A percentile compares a stretch with the other conserved stretches of the same genome.
Conservation (phyloP, 30 jellyfish, hydroid and myxozoan species). For the Chrysaora quinquecirrha region DNA sequence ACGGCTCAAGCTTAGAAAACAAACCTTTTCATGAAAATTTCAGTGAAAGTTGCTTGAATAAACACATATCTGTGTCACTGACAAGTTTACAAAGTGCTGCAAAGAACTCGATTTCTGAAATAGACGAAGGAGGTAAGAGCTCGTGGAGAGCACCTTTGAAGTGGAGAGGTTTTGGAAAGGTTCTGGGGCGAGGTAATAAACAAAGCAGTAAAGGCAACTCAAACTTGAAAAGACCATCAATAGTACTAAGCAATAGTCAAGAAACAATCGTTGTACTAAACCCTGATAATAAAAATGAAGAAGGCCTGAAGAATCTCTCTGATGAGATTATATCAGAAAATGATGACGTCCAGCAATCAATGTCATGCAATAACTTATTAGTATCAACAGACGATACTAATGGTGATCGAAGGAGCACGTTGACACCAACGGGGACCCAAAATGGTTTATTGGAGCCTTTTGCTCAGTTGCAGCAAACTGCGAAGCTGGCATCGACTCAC, state of each 20-base stretch:
- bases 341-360: neutral
- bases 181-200: conserved; percentile 16
- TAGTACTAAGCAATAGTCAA: conserved; percentile 70
- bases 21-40: conserved; percentile 36
- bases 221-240: conserved; percentile 57
- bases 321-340: conserved; percentile 1
- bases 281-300: conserved; percentile 10
- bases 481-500: conserved; percentile 63
- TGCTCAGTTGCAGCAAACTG: conserved; percentile 56
- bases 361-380: conserved; percentile 9
- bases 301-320: neutral
- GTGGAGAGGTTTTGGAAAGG: conserved; percentile 51
- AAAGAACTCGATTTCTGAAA: conserved; percentile 39
- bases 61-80: conserved; percentile 59
- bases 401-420: conserved; percentile 53
- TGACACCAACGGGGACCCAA: conserved; percentile 44
- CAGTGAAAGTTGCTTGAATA: conserved; percentile 41
- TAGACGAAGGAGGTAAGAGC: conserved; percentile 15
- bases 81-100: conserved; percentile 70
- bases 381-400: neutral
- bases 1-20: conserved; percentile 54
- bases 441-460: conserved; percentile 35
- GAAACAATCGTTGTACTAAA: conserved; percentile 64
- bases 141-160: conserved; percentile 53
- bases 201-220: neutral